A percentile compares a stretch with the other conserved stretches of the same genome.
Evolutionary conservation across 2,797 vertebrate genomes (phyloP).

Genomic region (Catostomus latipinnis): DNA sequence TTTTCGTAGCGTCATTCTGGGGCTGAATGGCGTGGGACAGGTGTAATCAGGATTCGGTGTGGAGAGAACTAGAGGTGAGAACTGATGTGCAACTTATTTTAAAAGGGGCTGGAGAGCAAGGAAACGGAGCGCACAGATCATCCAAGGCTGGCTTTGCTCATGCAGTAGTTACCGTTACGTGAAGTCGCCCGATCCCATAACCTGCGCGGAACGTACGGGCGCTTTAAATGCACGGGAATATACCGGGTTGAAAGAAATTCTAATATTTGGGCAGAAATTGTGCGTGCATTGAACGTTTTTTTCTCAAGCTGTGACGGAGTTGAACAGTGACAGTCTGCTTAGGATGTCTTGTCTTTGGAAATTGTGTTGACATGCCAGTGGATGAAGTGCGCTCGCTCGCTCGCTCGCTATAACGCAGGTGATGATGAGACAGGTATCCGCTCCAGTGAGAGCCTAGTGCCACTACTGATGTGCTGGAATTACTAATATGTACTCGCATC

Average conservation of each 20-base stretch:
- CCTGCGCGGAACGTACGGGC: conserved; percentile 69
- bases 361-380: conserved; percentile 85
- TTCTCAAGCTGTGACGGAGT: conserved; percentile 79
- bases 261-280: conserved; percentile 61
- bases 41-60: conserved; percentile 96
- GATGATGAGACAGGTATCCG: conserved; percentile 82
- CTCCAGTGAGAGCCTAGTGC: conserved; percentile 76
- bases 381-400: conserved; percentile 68
- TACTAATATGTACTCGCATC: conserved; percentile 85
- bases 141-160: conserved; percentile 56
- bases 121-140: conserved; percentile 65
- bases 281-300: conserved; percentile 54
- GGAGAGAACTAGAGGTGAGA: conserved; percentile 99
- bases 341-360: conserved; percentile 79
- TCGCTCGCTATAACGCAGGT: conserved; percentile 76
- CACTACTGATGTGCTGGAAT: conserved; percentile 75
- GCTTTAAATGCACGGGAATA: conserved; percentile 69
- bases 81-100: conserved; percentile 64
- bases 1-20: conserved; percentile 85
- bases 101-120: conserved; percentile 66
- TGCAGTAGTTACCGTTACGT: conserved; percentile 40
- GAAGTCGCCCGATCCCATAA: conserved; percentile 56
- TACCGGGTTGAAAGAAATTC: conserved; percentile 68
- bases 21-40: conserved; percentile 99
- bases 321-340: conserved; percentile 75